These are phyloP conservation scores for Alethe castanea DNA, from an alignment of 2,113 vertebrate species.

Conservation along the genomic window DNA sequence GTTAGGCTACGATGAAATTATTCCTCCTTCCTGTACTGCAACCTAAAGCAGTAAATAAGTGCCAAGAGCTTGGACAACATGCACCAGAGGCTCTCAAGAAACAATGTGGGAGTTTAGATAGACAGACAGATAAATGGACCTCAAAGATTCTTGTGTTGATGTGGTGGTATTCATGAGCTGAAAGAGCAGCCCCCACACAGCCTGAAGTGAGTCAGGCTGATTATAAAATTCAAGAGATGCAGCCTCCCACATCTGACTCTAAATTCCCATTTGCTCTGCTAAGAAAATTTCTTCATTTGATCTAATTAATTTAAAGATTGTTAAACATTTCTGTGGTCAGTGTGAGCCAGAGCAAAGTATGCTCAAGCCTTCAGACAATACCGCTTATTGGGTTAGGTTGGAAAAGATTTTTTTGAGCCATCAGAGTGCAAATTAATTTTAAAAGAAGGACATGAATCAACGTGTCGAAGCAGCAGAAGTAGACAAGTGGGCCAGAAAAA, in stretches of 20 bases:
- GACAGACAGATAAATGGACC: slow-evolving; percentile 42
- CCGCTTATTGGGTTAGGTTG: neutral
- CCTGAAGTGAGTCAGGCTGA: slow-evolving; percentile 75
- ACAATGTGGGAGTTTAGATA: slow-evolving; percentile 28
- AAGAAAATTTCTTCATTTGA: neutral
- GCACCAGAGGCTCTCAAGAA: neutral
- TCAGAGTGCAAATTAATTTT: neutral
- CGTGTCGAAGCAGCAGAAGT: neutral
- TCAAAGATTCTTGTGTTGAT: slow-evolving; percentile 59
- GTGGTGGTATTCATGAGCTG: slow-evolving; percentile 66
- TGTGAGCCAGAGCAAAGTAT: neutral
- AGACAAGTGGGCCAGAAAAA: neutral
- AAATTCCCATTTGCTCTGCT: slow-evolving; percentile 34
- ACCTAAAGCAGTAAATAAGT: slow-evolving; percentile 42
- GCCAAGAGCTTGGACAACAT: neutral
- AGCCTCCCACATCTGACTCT: slow-evolving; percentile 74
- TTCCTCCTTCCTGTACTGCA: neutral
- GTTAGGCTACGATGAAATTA: neutral
- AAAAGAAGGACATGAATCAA: neutral
- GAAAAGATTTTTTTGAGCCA: neutral
- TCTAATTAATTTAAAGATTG: neutral
- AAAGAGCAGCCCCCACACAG: slow-evolving; percentile 70
- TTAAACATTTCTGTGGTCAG: neutral
- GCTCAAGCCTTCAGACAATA: neutral
- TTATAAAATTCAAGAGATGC: slow-evolving; percentile 73